A percentile compares a stretch with the other conserved stretches of the same genome.
Conservation (phyloP, 2,888 invertebrate genomes). For the Neoaliturus tenellus region DNA sequence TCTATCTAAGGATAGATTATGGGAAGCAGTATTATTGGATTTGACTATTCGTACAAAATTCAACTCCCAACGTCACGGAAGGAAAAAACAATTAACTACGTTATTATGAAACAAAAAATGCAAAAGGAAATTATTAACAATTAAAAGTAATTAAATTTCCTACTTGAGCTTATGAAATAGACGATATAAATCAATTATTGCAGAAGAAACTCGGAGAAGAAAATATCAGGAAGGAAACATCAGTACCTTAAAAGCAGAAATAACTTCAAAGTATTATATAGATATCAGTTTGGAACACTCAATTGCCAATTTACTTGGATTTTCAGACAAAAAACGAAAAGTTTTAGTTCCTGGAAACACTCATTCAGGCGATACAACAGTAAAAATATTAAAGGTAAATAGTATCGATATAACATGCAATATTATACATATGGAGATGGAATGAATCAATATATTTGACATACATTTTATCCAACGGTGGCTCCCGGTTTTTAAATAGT, state of each 20-base stretch:
- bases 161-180: conserved; percentile 28
- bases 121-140: not conserved
- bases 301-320: not conserved
- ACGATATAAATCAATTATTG: conserved; percentile 4
- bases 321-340: not conserved
- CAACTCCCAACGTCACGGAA: not conserved
- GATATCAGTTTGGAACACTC: not conserved
- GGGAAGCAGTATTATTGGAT: conserved; percentile 15
- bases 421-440: not conserved
- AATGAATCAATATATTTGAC: not conserved
- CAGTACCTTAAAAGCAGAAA: not conserved
- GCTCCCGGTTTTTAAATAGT: not conserved
- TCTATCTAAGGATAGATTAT: no score
- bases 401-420: not conserved
- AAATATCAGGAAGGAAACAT: conserved; percentile 1
- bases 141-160: not conserved
- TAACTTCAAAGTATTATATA: not conserved
- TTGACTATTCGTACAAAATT: conserved; percentile 33
- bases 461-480: conserved; percentile 3
- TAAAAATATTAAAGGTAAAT: not conserved
- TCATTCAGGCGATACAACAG: not conserved
- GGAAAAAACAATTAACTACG: not conserved
- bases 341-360: not conserved
- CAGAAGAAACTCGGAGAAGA: not conserved
- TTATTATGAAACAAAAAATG: conserved; percentile 3